Evolutionary conservation across 1,140 invertebrate genomes (phyloP), one percentile per base, ranked within the genome.

Genomic region (Heliconius congener): DNA sequence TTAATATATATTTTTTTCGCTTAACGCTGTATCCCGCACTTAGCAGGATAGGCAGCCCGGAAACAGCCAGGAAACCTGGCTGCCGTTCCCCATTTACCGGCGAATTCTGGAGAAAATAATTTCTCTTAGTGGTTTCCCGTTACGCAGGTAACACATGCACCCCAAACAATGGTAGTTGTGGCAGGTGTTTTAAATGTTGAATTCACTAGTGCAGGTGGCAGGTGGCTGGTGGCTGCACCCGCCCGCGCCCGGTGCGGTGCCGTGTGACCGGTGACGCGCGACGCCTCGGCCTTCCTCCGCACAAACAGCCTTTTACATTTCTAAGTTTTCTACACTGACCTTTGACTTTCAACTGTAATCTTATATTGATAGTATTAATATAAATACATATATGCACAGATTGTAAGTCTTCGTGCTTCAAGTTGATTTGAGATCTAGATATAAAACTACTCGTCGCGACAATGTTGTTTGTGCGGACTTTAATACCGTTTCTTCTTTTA

Each of bases 261-360:
- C 3, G 23, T 27, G 79, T 57, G 81, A 27, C 52, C 60, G 46
- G 80, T 81, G 81, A 78, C 79, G 82, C 81, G 79, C 73, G 82
- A 66, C 82, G 72, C 75, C 80, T 66, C 81, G 76, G 71, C 82
- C 84, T 81, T 78, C 78, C 71, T 13, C 75, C 13, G 34, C n/a
- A 52, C 34, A n/a, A 71, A 46, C 42, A 70, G 39, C 27, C 42
- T 80, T 46, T 42, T 74, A 52, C 76, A 79, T 79, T 79, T 75
- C 39, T 79, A 79, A 72, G 80, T 74, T 77, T 81, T 81, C 80
- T 81, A 57, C 71, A n/a, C 77, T 66, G 72, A 74, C 80, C 80
- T 81, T 57, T 81, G 74, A 77, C 46, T 73, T 23, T 74, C 50
- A 74, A n/a, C 42, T 34, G 19, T 78, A 78, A 77, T 77, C 76